Percentiles rank a stretch among this genome's conserved stretches.
Evolutionary conservation across 1,140 invertebrate species (phyloP).

Genomic region (Octopus bimaculoides): DNA sequence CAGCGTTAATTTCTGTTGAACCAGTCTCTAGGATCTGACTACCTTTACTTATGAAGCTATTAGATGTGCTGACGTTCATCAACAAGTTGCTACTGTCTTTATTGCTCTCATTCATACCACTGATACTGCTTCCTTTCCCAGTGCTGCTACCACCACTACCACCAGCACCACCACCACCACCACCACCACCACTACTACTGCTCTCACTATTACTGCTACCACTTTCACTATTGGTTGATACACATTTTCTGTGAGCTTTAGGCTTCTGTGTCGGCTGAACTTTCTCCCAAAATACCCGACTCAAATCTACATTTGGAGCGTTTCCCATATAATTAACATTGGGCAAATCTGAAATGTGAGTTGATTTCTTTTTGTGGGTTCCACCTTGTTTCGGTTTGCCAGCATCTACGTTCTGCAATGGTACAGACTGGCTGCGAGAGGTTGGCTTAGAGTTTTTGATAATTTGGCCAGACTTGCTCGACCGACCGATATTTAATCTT

Average conservation of each 20-base stretch:
- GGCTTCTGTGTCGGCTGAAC: neutral
- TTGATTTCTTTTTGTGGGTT: neutral
- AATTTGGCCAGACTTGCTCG: neutral
- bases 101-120: slow-evolving; percentile 15
- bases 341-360: slow-evolving; percentile 21
- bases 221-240: neutral
- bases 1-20: neutral
- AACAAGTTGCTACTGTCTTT: slow-evolving; percentile 15
- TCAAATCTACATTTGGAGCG: slow-evolving; percentile 28
- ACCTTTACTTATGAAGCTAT: slow-evolving; percentile 18
- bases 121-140: slow-evolving; percentile 10
- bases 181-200: slow-evolving; percentile 8
- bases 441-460: neutral
- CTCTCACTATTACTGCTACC: slow-evolving; percentile 14
- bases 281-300: slow-evolving; percentile 14
- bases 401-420: neutral
- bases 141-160: neutral
- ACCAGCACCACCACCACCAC: slow-evolving; percentile 11
- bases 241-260: neutral
- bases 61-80: slow-evolving; percentile 12
- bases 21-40: slow-evolving; percentile 12
- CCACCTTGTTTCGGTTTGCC: neutral
- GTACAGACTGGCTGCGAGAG: slow-evolving; percentile 13
- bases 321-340: slow-evolving; percentile 31
- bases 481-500: neutral